Percentiles rank a stretch among this genome's conserved stretches.
Conservation (phyloP, 2,888 invertebrate genomes). For the Schrankia costaestrigalis region DNA sequence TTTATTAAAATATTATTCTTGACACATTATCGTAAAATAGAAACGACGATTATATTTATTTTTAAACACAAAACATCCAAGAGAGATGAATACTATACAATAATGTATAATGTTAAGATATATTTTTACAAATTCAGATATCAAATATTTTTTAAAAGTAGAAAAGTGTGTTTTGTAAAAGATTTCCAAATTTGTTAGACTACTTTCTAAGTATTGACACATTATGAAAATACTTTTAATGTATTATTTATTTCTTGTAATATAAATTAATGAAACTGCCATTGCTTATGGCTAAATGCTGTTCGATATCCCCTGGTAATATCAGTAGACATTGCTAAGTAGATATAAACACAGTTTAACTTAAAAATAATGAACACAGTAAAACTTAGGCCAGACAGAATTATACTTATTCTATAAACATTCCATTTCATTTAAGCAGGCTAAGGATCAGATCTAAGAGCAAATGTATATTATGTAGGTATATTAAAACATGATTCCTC, state of each 20-base stretch:
- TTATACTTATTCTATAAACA: no score
- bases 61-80: constrained; percentile 9
- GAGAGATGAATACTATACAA: constrained; percentile 9
- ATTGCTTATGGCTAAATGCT: constrained; percentile 8
- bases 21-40: constrained; percentile 6
- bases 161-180: constrained; percentile 11
- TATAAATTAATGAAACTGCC: neutral
- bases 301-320: neutral
- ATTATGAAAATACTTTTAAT: constrained; percentile 1
- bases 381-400: constrained; percentile 5
- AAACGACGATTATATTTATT: constrained; percentile 4
- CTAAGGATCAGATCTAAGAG: no score
- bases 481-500: no score
- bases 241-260: no score
- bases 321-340: neutral
- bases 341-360: no score
- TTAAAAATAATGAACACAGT: constrained; percentile 13
- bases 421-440: no score
- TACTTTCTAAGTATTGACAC: constrained; percentile 1
- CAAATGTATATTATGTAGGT: no score
- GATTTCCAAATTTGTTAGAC: constrained; percentile 13
- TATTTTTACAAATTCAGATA: constrained; percentile 16
- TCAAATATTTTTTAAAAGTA: constrained; percentile 9
- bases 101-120: constrained; percentile 20
- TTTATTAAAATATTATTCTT: constrained; percentile 13